Base-by-base conservation (phyloP, 2,113 vertebrate species). In the Synodontis membranacea region DNA sequence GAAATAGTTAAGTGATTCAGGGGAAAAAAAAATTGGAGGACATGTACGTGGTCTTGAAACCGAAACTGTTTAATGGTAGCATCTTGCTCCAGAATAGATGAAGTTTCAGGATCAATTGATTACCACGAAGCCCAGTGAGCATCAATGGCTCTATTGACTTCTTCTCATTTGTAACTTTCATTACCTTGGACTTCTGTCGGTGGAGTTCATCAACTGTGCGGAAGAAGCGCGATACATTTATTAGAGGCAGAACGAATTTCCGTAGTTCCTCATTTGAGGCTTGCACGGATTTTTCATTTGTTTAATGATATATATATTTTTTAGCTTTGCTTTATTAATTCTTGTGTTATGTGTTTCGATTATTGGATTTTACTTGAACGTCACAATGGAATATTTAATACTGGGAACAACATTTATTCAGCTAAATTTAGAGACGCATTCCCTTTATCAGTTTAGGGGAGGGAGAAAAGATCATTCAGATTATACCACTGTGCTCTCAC, bases 81-180 rank as follows among this genome's bases (percentile, higher is more conserved):
- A 92, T 92, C 89, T 92, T 90, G 88, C 90, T 92, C 89, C 91
- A 92, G 91, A 93, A 94, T 91, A 93, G 93, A 94, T 94, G 92
- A 94, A 92, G 93, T 94, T 94, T 94, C 92, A 90, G 90, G 93
- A 95, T 95, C 93, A 93, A 94, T 94, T 94, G 93, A 94, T 94
- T 94, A 93, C 92, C 89, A 64, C 84, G 91, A 90, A 91, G 28
- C 91, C 92, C 92, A 92, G 89, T 89, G 89, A 92, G 92, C 88
- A 87, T 94, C 93, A 93, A 90, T 94, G 92, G 82, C 90, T 94
- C 93, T 94, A 94, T 93, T 94, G 92, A 92, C 91, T 88, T 91
- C 88, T 91, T 91, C 94, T 94, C 93, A 94, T 94, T 94, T 95
- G 93, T 95, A 92, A 94, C 92, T 93, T 94, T 95, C 94, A 94